Evolutionary conservation across 2,113 vertebrate genomes (phyloP).

Genomic region (Austrofundulus limnaeus): DNA sequence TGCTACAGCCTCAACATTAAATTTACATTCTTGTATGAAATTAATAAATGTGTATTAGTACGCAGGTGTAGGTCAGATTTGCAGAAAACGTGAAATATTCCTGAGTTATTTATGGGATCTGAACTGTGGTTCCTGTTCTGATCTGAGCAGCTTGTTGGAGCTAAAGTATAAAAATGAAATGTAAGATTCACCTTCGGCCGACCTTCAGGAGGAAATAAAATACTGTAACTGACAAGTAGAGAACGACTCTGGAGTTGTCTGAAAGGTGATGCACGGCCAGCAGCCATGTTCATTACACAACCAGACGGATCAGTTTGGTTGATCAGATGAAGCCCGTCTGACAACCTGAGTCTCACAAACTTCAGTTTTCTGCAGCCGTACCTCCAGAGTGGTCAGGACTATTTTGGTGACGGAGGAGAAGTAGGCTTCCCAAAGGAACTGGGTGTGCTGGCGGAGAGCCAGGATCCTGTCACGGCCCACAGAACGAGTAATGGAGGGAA

Average conservation of each 20-base stretch:
- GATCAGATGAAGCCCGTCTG: conserved; percentile 44
- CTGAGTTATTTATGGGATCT: neutral
- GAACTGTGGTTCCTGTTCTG: neutral
- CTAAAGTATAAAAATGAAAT: conserved; percentile 17
- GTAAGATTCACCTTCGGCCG: conserved; percentile 8
- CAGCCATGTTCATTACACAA: conserved; percentile 11
- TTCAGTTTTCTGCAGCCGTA: conserved; percentile 50
- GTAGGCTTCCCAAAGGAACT: conserved; percentile 84
- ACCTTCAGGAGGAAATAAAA: conserved; percentile 2
- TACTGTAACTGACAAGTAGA: conserved; percentile 18
- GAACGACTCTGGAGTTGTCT: conserved; percentile 22
- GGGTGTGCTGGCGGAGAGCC: conserved; percentile 79
- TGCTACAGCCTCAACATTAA: no score
- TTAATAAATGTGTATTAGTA: no score
- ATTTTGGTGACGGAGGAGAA: conserved; percentile 83
- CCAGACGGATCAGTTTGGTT: conserved; percentile 4
- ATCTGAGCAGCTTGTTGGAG: neutral
- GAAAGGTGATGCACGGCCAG: conserved; percentile 34
- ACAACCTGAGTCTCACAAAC: conserved; percentile 35
- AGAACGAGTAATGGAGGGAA: conserved; percentile 79
- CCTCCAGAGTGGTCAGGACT: conserved; percentile 82
- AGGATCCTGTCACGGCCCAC: conserved; percentile 77
- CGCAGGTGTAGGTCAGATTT: no score
- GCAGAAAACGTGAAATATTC: conserved; percentile 11
- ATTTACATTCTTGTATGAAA: no score